phyloP scores from a whole-genome alignment of 2,797 vertebrate genomes.

The Darevskia mixta region DNA sequence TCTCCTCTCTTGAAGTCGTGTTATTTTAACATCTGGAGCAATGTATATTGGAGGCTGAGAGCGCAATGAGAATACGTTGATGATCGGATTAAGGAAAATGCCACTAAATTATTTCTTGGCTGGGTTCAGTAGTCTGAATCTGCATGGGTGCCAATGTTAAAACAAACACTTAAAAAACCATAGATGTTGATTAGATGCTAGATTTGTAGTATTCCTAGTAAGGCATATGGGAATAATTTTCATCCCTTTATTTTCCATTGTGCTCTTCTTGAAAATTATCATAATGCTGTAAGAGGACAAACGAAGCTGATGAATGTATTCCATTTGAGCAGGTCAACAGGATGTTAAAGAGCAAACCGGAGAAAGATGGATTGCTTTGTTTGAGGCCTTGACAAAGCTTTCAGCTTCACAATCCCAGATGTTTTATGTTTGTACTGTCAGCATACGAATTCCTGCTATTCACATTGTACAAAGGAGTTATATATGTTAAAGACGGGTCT shows the following conservation, averaged over 20 bases:
- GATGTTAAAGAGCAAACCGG: slow-evolving; percentile 47
- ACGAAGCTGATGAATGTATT: slow-evolving; percentile 29
- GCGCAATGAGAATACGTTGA: slow-evolving; percentile 27
- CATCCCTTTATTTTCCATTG: not conserved
- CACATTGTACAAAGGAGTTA: not conserved
- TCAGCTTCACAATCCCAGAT: slow-evolving; percentile 18
- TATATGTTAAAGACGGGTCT: slow-evolving; percentile 8
- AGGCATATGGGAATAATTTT: not conserved
- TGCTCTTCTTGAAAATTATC: not conserved
- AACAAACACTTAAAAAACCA: not conserved
- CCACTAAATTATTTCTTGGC: not conserved
- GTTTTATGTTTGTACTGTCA: slow-evolving; percentile 40
- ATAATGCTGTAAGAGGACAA: not conserved
- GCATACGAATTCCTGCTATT: slow-evolving; percentile 9
- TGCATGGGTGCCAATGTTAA: not conserved
- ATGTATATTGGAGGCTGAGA: slow-evolving; percentile 12
- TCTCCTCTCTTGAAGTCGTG: slow-evolving; percentile 34
- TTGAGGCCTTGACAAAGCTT: slow-evolving; percentile 38
- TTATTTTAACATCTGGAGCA: slow-evolving; percentile 37
- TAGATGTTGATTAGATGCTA: slow-evolving; percentile 9
- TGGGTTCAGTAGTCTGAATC: slow-evolving; percentile 17
- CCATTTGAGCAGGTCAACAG: slow-evolving; percentile 6
- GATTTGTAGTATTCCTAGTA: slow-evolving; percentile 28
- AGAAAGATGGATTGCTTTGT: slow-evolving; percentile 44
- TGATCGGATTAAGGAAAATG: slow-evolving; percentile 37